Conservation (phyloP, 2,113 vertebrate species). For the Hemiprocne comata region DNA sequence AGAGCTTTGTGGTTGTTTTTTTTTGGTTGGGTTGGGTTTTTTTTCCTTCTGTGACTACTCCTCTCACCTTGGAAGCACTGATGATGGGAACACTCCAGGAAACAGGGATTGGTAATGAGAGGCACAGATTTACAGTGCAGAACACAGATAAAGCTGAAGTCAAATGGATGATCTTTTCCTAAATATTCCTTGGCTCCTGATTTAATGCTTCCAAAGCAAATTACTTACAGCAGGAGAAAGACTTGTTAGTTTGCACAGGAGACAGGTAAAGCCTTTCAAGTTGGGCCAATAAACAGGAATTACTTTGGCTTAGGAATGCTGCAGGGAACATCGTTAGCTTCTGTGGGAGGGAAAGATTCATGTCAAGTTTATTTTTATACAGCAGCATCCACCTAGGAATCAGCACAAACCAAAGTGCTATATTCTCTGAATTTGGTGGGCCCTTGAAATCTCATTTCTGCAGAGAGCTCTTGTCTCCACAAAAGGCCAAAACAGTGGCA, state of each 20-base stretch:
- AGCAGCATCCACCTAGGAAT: slow-evolving; percentile 37
- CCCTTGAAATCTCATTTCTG: background rate
- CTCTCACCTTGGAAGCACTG: background rate
- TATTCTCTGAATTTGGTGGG: background rate
- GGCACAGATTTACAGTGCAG: background rate
- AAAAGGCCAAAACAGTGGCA: background rate
- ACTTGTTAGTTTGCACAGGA: background rate
- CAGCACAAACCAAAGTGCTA: background rate
- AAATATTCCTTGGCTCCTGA: background rate
- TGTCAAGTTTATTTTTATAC: slow-evolving; percentile 47
- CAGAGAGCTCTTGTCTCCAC: background rate
- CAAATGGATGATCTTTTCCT: background rate
- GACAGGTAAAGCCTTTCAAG: background rate
- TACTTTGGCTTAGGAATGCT: background rate
- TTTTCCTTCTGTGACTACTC: background rate
- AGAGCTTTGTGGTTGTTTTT: background rate
- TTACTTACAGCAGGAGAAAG: background rate
- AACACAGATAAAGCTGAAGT: slow-evolving; percentile 15
- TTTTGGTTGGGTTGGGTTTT: background rate
- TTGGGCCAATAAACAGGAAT: slow-evolving; percentile 3
- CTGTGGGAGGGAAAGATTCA: slow-evolving; percentile 40
- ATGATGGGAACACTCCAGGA: background rate
- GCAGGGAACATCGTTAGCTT: slow-evolving; percentile 8
- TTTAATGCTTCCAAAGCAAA: background rate
- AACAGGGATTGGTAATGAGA: background rate